A percentile compares a stretch with the other conserved stretches of the same genome.
Evolutionary conservation across 2,888 invertebrate species (phyloP).

Genomic region (Eupithecia pulchellata): DNA sequence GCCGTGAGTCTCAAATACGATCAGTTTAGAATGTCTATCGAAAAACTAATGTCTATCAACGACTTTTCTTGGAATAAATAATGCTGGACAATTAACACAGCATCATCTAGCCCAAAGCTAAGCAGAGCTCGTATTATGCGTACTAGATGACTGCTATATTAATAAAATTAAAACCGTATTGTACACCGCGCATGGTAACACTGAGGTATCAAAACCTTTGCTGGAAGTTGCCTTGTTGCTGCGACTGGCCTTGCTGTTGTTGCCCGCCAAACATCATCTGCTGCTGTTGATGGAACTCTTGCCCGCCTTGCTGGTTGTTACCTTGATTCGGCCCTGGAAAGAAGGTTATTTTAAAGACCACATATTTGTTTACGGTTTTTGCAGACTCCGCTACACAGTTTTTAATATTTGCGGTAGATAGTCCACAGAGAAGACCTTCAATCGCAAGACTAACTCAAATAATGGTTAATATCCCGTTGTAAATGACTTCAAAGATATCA

Average conservation of each 20-base stretch:
- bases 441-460: too few species aligned
- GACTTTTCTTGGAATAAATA: background rate
- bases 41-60: too few species aligned
- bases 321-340: constrained; percentile 73
- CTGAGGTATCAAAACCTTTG: constrained; percentile 84
- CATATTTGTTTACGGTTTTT: too few species aligned
- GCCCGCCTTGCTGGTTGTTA: constrained; percentile 71
- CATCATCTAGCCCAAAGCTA: too few species aligned
- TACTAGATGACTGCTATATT: too few species aligned
- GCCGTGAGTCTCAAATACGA: background rate
- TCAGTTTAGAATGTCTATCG: background rate
- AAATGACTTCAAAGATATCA: background rate
- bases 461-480: too few species aligned
- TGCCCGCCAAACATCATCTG: constrained; percentile 90
- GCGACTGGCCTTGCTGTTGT: constrained; percentile 82
- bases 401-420: too few species aligned
- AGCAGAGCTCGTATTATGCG: too few species aligned
- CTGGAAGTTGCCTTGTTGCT: constrained; percentile 89
- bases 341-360: background rate
- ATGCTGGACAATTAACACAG: too few species aligned
- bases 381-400: too few species aligned
- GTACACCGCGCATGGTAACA: background rate
- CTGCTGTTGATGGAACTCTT: constrained; percentile 86
- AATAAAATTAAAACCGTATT: background rate
- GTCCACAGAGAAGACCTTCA: too few species aligned